A percentile compares a stretch with the other conserved stretches of the same genome.
Conservation (phyloP, 2,888 invertebrate genomes). For the Stenichneumon culpator region DNA sequence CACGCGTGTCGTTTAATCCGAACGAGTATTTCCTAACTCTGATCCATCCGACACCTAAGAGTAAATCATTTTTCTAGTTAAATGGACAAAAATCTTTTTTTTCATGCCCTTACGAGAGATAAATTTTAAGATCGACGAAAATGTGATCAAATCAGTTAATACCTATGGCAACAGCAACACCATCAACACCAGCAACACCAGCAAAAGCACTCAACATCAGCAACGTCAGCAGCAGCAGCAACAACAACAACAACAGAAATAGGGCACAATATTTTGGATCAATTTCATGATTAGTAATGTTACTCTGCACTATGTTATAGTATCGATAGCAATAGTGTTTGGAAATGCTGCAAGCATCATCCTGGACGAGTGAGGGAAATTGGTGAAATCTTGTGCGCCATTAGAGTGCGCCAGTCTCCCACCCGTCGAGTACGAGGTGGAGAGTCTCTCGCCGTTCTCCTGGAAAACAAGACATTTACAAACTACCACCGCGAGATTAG, state of each 20-base stretch:
- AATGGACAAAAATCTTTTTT: not conserved
- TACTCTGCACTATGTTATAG: not conserved
- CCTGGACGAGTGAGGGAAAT: slow-evolving; percentile 25
- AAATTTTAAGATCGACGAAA: not conserved
- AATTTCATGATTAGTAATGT: too few species aligned
- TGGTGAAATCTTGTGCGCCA: slow-evolving; percentile 47
- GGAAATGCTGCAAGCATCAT: not conserved
- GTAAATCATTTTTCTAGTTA: not conserved
- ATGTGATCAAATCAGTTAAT: not conserved
- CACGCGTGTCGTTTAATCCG: slow-evolving; percentile 55
- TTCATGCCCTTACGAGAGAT: not conserved
- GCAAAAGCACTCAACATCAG: too few species aligned
- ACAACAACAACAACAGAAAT: too few species aligned
- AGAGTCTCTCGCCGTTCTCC: slow-evolving; percentile 73
- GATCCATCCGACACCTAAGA: slow-evolving; percentile 14
- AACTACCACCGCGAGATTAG: slow-evolving; percentile 84
- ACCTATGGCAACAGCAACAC: not conserved
- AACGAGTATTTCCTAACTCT: slow-evolving; percentile 57
- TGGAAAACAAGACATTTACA: slow-evolving; percentile 85
- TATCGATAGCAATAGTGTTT: not conserved
- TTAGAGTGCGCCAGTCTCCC: slow-evolving; percentile 60
- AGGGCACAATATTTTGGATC: too few species aligned
- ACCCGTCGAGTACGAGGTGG: slow-evolving; percentile 37
- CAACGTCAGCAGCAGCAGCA: too few species aligned
- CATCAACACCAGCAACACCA: too few species aligned